Evolutionary conservation across 1,140 invertebrate genomes (phyloP).

Genomic region (Eupeodes corollae): DNA sequence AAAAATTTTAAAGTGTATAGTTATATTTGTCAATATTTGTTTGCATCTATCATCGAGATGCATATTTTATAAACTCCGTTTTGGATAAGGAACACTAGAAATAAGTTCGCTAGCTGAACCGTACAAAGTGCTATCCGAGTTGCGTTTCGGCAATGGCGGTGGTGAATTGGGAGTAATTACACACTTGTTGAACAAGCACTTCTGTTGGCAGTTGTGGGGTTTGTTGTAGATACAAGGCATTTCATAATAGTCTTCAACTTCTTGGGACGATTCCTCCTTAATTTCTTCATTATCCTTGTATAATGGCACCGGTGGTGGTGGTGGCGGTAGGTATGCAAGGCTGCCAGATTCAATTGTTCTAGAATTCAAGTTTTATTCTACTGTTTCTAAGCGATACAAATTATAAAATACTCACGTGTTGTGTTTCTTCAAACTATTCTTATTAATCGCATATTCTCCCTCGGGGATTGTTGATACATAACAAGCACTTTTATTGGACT

Average conservation of each 20-base stretch:
- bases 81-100: neutral
- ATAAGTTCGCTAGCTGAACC: neutral
- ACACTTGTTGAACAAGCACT: neutral
- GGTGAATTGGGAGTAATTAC: neutral
- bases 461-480: neutral
- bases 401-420: neutral
- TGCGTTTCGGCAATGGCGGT: neutral
- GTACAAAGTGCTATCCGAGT: neutral
- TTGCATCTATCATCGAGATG: no score
- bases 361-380: neutral
- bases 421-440: neutral
- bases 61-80: neutral
- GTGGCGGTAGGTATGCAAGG: neutral
- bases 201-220: no score
- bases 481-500: neutral
- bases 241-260: neutral
- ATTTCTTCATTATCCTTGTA: no score
- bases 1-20: no score
- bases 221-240: neutral
- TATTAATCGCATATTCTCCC: neutral
- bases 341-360: neutral
- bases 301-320: neutral
- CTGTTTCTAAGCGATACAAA: neutral
- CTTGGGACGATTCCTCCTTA: no score
- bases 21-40: no score